Conservation (phyloP, 1,140 invertebrate species). For the Drosophila sp. region DNA sequence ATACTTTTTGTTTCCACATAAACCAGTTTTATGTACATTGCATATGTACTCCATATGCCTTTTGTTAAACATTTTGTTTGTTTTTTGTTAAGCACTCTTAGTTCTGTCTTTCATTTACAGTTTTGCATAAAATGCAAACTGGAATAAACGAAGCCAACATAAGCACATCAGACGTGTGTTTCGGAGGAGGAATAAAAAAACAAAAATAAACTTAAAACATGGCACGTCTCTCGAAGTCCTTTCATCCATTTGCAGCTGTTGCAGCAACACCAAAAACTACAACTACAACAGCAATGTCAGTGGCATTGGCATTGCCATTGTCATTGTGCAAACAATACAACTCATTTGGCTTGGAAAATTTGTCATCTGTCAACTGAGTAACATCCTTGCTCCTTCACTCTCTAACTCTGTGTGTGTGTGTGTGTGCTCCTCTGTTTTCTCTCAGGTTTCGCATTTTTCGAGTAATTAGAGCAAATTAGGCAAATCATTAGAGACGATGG, state of each 20-base stretch:
- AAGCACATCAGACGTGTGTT: constrained; percentile 11
- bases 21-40: too few relatives aligned
- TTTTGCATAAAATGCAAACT: background rate
- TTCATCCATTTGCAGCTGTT: constrained; percentile 18
- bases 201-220: constrained; percentile 33
- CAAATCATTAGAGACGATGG: constrained; percentile 59
- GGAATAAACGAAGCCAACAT: constrained; percentile 7
- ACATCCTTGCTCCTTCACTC: constrained; percentile 15
- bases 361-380: constrained; percentile 8
- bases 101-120: background rate
- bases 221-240: constrained; percentile 18
- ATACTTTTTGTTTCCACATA: too few relatives aligned
- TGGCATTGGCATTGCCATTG: constrained; percentile 27
- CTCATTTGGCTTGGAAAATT: constrained; percentile 57
- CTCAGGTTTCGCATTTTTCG: background rate
- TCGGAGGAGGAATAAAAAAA: background rate
- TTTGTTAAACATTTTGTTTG: background rate
- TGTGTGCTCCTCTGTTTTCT: background rate
- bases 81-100: background rate
- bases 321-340: constrained; percentile 55
- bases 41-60: background rate
- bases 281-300: constrained; percentile 28
- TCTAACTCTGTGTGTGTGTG: background rate
- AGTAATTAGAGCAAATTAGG: constrained; percentile 68
- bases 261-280: constrained; percentile 28